Base-by-base conservation (phyloP, 2,888 invertebrate genomes). In the Andrena dorsata region DNA sequence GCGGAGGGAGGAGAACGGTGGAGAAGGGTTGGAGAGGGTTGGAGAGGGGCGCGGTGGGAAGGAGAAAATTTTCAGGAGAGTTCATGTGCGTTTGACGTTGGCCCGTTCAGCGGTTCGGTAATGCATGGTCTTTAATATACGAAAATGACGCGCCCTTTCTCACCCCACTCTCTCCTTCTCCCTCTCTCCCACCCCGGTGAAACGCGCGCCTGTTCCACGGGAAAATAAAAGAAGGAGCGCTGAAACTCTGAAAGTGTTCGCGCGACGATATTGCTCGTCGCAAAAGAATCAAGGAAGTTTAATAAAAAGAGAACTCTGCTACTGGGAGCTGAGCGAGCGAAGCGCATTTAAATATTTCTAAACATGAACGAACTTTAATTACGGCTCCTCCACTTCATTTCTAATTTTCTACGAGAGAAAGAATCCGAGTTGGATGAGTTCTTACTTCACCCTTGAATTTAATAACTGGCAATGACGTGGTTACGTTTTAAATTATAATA, bases 81-180 rank as follows among this genome's bases (percentile, higher is more conserved):
- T 71, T 86, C 85, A 89, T 86, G 90, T 92, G 92, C 87, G 85
- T 90, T 90, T 92, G 91, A 92, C 92, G 90, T 92, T 91, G 86
- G 87, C 89, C 86, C 86, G 90, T 89, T 92, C 80, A 87, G 85
- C 86, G 87, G 88, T 83, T 79, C 74, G 83, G 83, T 86, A 89
- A 88, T 89, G 80, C 85, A 80, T 86, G 87, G 83, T 89, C 86
- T 89, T 89, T 88, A 90, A 88, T 86, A 84, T 74, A 82, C 76
- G 84, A 88, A 90, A 91, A 88, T 88, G 86, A 91, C 88, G 80
- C 81, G 20, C 82, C 77, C 80, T 74, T 76, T 72, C 56, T 35
- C 58, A 23, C 41, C 32, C 47, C 26, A 23, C 47, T 26, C 20
- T 47, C 3, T 30, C 26, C 8, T 16, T 41, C 41, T 4, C 13